Base-by-base conservation (phyloP, 2,888 invertebrate species). In the Sminthurinus aureus region DNA sequence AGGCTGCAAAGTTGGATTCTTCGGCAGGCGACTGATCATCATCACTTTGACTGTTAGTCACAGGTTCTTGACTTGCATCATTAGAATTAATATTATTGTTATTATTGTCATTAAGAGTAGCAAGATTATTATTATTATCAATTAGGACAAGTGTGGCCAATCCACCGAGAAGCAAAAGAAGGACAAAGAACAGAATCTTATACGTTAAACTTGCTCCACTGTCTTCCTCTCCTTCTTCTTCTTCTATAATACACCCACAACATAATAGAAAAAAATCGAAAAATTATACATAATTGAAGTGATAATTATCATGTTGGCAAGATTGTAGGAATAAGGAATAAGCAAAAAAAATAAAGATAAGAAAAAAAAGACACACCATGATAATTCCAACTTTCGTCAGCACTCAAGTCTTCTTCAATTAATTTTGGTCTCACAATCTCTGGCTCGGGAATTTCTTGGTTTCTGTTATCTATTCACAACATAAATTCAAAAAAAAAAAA, bases 101-200 rank as follows among this genome's bases (percentile, higher is more conserved):
- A 58, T 74, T 22, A 71, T 71, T 64, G 20, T 38, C 12, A 38
- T 79, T 58, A 9, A 22, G 20, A 38, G 20, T n/a, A 13, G 18
- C 73, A 26, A 26, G 22, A 26, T 26, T 79, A 51, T 83, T 79
- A 51, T 79, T 83, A 75, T 71, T 78, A 52, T 83, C 83, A 38
- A 83, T 83, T 8, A 83, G 20, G 26, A 83, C 83, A 20, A 83
- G 79, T 15, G 83, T 83, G 11, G 83, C 83, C 38, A 83, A 22
- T 18, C 83, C 83, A 64, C 83, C 83, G 8, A 83, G 67, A 0
- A 38, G 24, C 0, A 83, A 79, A 2, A 83, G 79, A 26, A 83
- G 79, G 26, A 83, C 79, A 50, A 83, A 83, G 67, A 83, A 83
- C 0, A 83, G 75, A 38, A 83, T 83, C 64, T 83, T 83, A 67